Evolutionary conservation across 2,797 vertebrate species (phyloP).

Genomic region (Enteromius fasciolatus): DNA sequence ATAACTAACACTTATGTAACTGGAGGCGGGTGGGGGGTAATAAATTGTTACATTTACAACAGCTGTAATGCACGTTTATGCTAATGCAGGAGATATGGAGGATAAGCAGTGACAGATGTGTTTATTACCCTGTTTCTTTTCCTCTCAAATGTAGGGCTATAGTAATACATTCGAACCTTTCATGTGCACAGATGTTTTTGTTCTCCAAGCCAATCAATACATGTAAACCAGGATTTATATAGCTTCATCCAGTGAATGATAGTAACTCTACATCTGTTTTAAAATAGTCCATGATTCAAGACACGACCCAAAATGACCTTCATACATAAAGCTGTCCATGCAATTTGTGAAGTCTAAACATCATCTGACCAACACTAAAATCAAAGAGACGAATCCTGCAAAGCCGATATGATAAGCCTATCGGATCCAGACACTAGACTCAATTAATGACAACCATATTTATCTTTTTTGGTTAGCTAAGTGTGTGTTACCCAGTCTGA

Average conservation of each 20-base stretch:
- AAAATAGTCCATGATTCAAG: constrained; percentile 15
- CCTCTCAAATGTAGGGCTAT: constrained; percentile 60
- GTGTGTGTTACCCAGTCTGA: background rate
- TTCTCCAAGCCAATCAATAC: constrained; percentile 59
- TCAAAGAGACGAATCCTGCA: background rate
- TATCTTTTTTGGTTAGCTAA: constrained; percentile 10
- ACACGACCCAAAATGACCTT: constrained; percentile 18
- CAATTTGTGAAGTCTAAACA: constrained; percentile 9
- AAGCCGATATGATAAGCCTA: constrained; percentile 12
- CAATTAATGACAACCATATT: background rate
- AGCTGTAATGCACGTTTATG: constrained; percentile 55
- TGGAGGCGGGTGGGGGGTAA: constrained; percentile 29
- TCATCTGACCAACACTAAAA: constrained; percentile 5
- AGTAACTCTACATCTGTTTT: constrained; percentile 11
- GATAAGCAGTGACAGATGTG: constrained; percentile 56
- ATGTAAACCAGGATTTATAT: constrained; percentile 60
- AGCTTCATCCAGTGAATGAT: constrained; percentile 24
- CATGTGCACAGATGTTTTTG: constrained; percentile 59
- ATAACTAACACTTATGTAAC: constrained; percentile 68
- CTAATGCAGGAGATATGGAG: constrained; percentile 48
- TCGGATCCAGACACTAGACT: constrained; percentile 8
- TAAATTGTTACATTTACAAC: constrained; percentile 56
- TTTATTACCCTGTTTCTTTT: constrained; percentile 63
- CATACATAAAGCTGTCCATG: constrained; percentile 15
- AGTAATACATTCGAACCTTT: constrained; percentile 58